Percentiles rank a stretch among this genome's conserved stretches.
Evolutionary conservation across 1,140 invertebrate genomes (phyloP).

Genomic region (Oppia nitens): DNA sequence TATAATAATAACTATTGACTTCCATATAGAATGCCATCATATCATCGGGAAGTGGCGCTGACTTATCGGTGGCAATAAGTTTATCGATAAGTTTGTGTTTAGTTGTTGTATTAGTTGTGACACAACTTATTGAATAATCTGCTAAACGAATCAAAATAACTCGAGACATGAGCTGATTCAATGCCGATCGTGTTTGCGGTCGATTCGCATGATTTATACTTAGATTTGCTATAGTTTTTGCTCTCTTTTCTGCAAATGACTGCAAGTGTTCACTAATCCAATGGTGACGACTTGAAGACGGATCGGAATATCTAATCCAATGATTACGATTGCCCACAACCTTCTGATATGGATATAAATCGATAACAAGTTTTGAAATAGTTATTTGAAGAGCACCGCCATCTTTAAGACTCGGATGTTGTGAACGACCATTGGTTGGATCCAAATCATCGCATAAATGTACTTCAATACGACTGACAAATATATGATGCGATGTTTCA

Average conservation of each 20-base stretch:
- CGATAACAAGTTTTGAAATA: slow-evolving; percentile 63
- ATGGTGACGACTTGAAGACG: slow-evolving; percentile 26
- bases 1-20: slow-evolving; percentile 92
- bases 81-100: slow-evolving; percentile 20
- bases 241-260: slow-evolving; percentile 24
- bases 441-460: slow-evolving; percentile 82
- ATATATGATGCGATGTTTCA: slow-evolving; percentile 94
- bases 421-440: slow-evolving; percentile 43
- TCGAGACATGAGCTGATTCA: slow-evolving; percentile 10
- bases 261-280: slow-evolving; percentile 31
- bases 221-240: slow-evolving; percentile 7
- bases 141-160: slow-evolving; percentile 10
- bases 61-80: slow-evolving; percentile 54
- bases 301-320: slow-evolving; percentile 47
- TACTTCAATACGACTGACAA: slow-evolving; percentile 80
- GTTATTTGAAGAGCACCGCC: slow-evolving; percentile 88
- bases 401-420: slow-evolving; percentile 60
- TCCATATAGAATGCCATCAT: slow-evolving; percentile 80
- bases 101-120: slow-evolving; percentile 12
- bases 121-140: slow-evolving; percentile 16
- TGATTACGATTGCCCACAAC: slow-evolving; percentile 63
- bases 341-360: slow-evolving; percentile 92
- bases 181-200: not conserved
- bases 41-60: slow-evolving; percentile 62
- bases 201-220: not conserved